Percentiles rank a stretch among this genome's conserved stretches.
phyloP scores from a whole-genome alignment of 1,140 invertebrate species.

The Ceratosolen solmsi region DNA sequence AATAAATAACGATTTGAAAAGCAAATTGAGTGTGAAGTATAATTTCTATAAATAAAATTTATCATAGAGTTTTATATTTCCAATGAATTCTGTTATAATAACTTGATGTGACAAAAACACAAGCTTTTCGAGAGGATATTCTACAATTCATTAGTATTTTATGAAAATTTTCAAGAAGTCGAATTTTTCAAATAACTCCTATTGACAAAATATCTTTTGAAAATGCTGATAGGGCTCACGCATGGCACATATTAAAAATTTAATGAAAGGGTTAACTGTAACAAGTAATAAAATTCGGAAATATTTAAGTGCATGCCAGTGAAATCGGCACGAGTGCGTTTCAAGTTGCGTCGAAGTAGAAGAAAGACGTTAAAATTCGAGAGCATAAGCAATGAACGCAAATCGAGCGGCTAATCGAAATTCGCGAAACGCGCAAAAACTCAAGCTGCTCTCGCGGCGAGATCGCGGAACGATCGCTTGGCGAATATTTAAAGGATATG shows the following conservation, averaged over 20 bases:
- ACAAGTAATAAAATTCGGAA: neutral
- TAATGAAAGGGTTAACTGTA: slow-evolving; percentile 13
- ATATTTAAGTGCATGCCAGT: neutral
- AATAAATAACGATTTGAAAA: too few relatives aligned
- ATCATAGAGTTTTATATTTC: too few relatives aligned
- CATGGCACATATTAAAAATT: neutral
- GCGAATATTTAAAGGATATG: neutral
- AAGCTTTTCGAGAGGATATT: too few relatives aligned
- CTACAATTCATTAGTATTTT: too few relatives aligned
- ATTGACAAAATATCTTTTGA: neutral
- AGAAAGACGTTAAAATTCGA: slow-evolving; percentile 30
- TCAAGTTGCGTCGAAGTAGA: neutral
- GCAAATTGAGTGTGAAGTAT: too few relatives aligned
- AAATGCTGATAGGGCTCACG: neutral
- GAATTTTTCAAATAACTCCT: too few relatives aligned
- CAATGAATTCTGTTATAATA: too few relatives aligned
- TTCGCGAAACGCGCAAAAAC: slow-evolving; percentile 26
- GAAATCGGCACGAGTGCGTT: neutral
- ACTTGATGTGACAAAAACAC: too few relatives aligned
- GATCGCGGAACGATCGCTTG: neutral
- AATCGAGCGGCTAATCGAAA: slow-evolving; percentile 33
- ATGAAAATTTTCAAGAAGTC: too few relatives aligned
- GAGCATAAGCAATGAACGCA: slow-evolving; percentile 2
- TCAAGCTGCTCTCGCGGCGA: neutral
- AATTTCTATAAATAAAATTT: too few relatives aligned